Evolutionary conservation across 2,797 vertebrate species (phyloP), one percentile per base, ranked within the genome.

Genomic region (Anomalospiza imberbis): DNA sequence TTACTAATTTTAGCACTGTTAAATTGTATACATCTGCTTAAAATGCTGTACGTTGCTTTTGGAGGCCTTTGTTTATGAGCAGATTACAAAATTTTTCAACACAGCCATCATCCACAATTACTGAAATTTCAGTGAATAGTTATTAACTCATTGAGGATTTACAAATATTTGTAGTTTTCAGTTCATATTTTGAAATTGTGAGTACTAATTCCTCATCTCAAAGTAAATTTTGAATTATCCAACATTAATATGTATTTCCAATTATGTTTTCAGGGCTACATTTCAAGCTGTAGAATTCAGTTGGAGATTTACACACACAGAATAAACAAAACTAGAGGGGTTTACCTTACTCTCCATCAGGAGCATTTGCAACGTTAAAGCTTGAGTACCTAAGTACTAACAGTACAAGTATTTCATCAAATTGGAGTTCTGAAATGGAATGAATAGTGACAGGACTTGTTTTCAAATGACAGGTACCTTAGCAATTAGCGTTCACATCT

Each of bases 121-220:
- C 58, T 91, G 57, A 85, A 68, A 88, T 85, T 88, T 92, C 72
- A 77, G 54, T 74, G 81, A 94, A 94, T 92, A 85, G 68, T 95
- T 92, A 87, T 91, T 94, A 87, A 63, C 38, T 61, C 40, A 82
- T 26, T 61, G 71, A 90, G 16, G 48, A 88, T 84, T 92, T 84
- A 75, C 79, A 94, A 95, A 87, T 92, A 95, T 89, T 91, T 92
- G 74, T 91, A 73, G 50, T 85, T 95, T 67, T 77, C 31, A 28
- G 47, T 67, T 93, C 1, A 2, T 61, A 53, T 61, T 93, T 92
- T 85, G 51, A 91, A 93, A 90, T 73, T 67, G 28, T 0, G 0
- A 67, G 19, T 73, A 82, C 13, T 86, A 92, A 71, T 80, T 85
- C 47, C 12, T 85, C 50, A 47, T 88, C 68, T 91, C 85, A 70